These are phyloP conservation scores for Agrotis ipsilon DNA, from an alignment of 2,888 invertebrate genomes.

Conservation along the genomic window DNA sequence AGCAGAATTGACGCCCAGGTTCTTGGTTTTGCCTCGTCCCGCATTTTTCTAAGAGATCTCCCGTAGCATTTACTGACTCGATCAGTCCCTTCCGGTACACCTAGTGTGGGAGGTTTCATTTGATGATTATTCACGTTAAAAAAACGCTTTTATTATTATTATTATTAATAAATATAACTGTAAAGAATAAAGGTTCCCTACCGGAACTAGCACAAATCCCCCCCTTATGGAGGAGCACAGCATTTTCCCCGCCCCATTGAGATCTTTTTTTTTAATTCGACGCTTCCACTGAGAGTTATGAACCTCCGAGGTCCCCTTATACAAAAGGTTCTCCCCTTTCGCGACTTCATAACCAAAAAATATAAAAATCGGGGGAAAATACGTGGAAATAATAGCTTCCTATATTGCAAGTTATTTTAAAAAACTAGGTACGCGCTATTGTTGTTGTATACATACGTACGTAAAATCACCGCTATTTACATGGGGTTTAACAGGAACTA, in stretches of 20 bases:
- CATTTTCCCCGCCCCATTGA: conserved; percentile 49
- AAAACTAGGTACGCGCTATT: conserved; percentile 32
- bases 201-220: conserved; percentile 42
- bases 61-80: too few relatives aligned
- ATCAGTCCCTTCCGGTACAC: too few relatives aligned
- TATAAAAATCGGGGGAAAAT: conserved; percentile 48
- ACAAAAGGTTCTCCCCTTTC: conserved; percentile 52
- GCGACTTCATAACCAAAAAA: conserved; percentile 59
- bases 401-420: conserved; percentile 40
- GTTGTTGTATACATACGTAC: conserved; percentile 2
- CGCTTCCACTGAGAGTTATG: conserved; percentile 60
- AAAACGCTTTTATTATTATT: too few relatives aligned
- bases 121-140: too few relatives aligned
- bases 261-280: conserved; percentile 62
- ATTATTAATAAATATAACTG: conserved; percentile 1
- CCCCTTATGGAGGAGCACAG: conserved; percentile 36
- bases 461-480: too few relatives aligned
- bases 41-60: too few relatives aligned
- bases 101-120: too few relatives aligned
- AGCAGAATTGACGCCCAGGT: too few relatives aligned
- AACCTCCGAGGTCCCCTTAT: conserved; percentile 58
- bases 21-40: too few relatives aligned
- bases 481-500: too few relatives aligned
- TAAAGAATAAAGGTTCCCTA: neutral
- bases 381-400: conserved; percentile 48